Percentiles rank a stretch among this genome's conserved stretches.
Evolutionary conservation across 1,140 invertebrate species (phyloP).

Genomic region (Dolichoris vasculosae): DNA sequence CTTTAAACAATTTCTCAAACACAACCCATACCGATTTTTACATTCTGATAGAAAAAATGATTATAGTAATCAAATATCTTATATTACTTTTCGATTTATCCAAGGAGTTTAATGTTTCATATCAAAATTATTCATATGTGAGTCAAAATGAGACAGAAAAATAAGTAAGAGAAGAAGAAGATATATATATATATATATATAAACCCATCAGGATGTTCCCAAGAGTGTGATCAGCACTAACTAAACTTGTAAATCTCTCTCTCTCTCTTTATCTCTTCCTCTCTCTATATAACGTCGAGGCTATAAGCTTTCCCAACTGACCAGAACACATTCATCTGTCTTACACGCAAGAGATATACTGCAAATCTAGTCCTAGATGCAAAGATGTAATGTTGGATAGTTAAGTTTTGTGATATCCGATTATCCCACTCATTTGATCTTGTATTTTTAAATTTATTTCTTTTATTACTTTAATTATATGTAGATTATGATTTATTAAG

Average conservation of each 20-base stretch:
- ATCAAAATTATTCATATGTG: neutral
- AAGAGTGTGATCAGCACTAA: constrained; percentile 71
- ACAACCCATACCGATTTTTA: neutral
- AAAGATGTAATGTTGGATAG: neutral
- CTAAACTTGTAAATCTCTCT: constrained; percentile 73
- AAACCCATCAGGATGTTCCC: constrained; percentile 63
- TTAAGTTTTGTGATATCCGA: neutral
- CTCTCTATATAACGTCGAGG: constrained; percentile 51
- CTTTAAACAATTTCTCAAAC: neutral
- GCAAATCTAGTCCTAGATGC: neutral
- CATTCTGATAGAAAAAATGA: neutral
- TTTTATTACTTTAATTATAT: no score
- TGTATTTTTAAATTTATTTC: no score
- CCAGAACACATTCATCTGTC: constrained; percentile 72
- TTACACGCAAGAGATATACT: constrained; percentile 54
- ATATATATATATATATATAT: neutral
- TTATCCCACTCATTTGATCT: neutral
- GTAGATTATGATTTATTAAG: no score
- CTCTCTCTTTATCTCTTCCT: neutral
- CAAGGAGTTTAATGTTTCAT: neutral
- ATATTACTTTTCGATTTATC: neutral
- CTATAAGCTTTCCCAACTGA: constrained; percentile 67
- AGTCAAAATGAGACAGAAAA: neutral
- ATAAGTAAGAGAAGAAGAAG: constrained; percentile 5
- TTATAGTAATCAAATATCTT: neutral